A percentile compares a stretch with the other conserved stretches of the same genome.
Evolutionary conservation across 2,113 vertebrate genomes (phyloP).

Genomic region (Ctenomys sociabilis): DNA sequence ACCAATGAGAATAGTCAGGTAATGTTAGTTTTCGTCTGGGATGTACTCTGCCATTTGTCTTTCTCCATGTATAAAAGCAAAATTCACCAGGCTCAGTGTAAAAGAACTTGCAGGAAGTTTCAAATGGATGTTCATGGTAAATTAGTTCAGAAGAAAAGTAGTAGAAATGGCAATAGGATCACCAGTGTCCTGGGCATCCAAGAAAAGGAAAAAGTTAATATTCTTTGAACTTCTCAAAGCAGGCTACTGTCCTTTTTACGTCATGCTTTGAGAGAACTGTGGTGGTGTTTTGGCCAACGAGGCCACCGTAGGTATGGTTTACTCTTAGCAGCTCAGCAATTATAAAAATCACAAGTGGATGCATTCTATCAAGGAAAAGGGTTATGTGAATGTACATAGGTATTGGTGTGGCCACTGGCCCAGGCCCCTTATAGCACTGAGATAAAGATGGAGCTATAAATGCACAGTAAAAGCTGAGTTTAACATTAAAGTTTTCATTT

Average conservation of each 20-base stretch:
- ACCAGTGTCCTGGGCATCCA: not conserved
- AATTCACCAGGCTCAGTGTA: not conserved
- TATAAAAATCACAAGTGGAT: not conserved
- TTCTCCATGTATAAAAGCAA: not conserved
- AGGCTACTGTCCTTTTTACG: rapidly evolving
- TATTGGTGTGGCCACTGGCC: not conserved
- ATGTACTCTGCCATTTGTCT: not conserved
- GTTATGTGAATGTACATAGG: too few relatives aligned
- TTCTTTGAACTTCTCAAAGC: not conserved
- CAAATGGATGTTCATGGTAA: not conserved
- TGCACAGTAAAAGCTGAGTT: not conserved
- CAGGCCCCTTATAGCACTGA: not conserved
- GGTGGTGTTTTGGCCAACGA: not conserved
- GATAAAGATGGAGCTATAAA: not conserved
- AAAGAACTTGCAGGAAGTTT: not conserved
- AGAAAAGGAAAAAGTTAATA: not conserved
- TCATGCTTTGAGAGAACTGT: not conserved
- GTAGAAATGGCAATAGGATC: not conserved
- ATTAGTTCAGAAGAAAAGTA: slow-evolving; percentile 29
- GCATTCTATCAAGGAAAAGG: not conserved
- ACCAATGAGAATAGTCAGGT: not conserved
- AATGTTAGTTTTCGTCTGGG: not conserved
- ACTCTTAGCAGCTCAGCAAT: not conserved
- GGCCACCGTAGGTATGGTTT: not conserved
- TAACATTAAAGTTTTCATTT: not conserved